Base-by-base conservation (phyloP, 2,888 invertebrate genomes). In the Zonitis immaculata region DNA sequence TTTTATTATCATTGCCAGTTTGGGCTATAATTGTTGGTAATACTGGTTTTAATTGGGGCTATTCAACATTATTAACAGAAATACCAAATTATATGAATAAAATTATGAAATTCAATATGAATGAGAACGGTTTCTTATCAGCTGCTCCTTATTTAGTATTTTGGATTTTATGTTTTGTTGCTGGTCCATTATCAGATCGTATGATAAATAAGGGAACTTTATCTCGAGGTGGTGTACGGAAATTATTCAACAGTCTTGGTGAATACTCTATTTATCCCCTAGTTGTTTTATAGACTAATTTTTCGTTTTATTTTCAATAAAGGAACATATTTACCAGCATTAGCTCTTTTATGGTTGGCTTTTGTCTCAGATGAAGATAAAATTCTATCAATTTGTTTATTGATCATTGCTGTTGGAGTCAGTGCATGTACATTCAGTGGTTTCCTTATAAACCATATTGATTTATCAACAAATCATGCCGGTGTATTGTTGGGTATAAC, bases 401-500 rank as follows among this genome's bases (percentile, higher is more conserved):
- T 90, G 0, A 82, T 86, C 0, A 62, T 86, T 25, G 85, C 89
- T 0, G 87, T 89, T 0, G 86, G 88, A 0, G 79, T 87, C 3
- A 89, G 89, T 63, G 84, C 88, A 0, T 84, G 85, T 2, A 82
- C 85, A 47, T 88, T 85, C 60, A 82, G 85, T 44, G 90, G 90
- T 3, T 88, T 85, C 68, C 81, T 84, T 79, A 80, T 84, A 14
- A 91, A 91, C 59, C 91, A 91, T 68, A 87, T 93, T 58, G 92
- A 92, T 76, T 77, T 93, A 47, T 87, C 91, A 3, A 91, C 91
- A 0, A 89, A 89, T 71, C 89, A 87, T 71, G 88, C 91, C 2
- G 91, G 91, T 20, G 85, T 87, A 0, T 74, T 92, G 60, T 90
- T 92, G 89, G 91, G 91, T 5, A 83, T 92, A 63, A 90, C 89